Base-by-base conservation (phyloP, 2,888 invertebrate genomes). In the Philereme transversata region DNA sequence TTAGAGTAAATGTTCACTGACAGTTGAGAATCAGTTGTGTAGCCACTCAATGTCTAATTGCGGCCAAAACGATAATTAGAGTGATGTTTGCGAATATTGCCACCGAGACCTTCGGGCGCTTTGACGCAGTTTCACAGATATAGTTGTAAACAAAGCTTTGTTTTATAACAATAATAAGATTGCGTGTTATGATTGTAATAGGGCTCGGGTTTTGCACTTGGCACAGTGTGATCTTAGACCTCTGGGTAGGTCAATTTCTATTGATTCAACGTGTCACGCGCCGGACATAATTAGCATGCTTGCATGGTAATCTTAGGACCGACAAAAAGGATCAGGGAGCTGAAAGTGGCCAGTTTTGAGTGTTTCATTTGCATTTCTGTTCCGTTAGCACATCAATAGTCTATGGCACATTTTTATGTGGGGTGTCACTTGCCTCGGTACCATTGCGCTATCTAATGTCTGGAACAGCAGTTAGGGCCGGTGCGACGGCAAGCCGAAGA, bases 31-130 rank as follows among this genome's bases (percentile, higher is more conserved):
- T n/a, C 8, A 35, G 44, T 41, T 48, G 49, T 51, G 55, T 60
- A 48, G 68, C 60, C 68, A 1, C 10, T 3, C 7, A 22, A 7
- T 8, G 22, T 8, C 45, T 45, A 45, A 10, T 74, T 71, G 68
- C 67, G 63, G 55, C 61, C 51, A 65, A 67, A 64, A 55, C 9
- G 8, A 34, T 5, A 47, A 9, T 4, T 47, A 35, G 44, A 66
- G 67, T 67, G 62, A 68, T 51, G 65, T 67, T 68, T 65, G 73
- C 70, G 70, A 74, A 63, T 62, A 65, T 61, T 67, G 53, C 45
- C 7, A 22, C 65, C 62, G 58, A 67, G 69, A 70, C 70, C 71
- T 74, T 69, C 50, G 35, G 5, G n/a, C 7, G 51, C 58, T 69
- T 67, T 71, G 76, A 75, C 74, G 76, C 60, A 71, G 45, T 69